Evolutionary conservation across 2,888 invertebrate species (phyloP).

Genomic region (Parascotia fuliginaria): DNA sequence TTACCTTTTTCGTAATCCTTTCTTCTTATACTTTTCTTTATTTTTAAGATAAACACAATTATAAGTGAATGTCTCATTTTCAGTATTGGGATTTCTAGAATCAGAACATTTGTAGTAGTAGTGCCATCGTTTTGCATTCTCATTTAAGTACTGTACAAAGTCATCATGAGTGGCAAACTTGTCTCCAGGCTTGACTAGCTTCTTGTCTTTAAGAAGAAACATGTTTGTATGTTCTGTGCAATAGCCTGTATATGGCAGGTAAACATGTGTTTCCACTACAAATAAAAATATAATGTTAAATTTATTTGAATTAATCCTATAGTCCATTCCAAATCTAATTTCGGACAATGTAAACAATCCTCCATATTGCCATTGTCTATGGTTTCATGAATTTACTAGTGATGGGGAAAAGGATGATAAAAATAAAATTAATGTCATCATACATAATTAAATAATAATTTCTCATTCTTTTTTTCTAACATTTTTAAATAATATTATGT

Average conservation of each 20-base stretch:
- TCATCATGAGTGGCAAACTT: constrained; percentile 52
- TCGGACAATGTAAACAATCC: too few species aligned
- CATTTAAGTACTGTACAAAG: constrained; percentile 58
- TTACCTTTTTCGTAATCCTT: constrained; percentile 55
- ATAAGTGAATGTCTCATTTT: constrained; percentile 50
- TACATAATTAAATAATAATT: too few species aligned
- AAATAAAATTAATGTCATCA: too few species aligned
- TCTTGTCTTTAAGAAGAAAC: constrained; percentile 48
- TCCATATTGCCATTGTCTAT: too few species aligned
- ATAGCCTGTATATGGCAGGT: constrained; percentile 31
- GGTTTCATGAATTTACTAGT: too few species aligned
- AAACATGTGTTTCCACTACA: constrained; percentile 1
- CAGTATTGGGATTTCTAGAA: constrained; percentile 47
- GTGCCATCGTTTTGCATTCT: constrained; percentile 55
- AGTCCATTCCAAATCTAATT: too few species aligned
- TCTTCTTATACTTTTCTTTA: constrained; percentile 52
- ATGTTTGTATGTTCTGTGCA: constrained; percentile 48
- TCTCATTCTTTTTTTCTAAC: too few species aligned
- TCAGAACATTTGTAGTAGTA: constrained; percentile 59
- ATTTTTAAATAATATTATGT: too few species aligned
- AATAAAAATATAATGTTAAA: not conserved
- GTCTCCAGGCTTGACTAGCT: constrained; percentile 55
- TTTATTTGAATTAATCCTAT: too few species aligned
- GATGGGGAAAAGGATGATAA: too few species aligned
- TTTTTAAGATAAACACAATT: constrained; percentile 56